Evolutionary conservation across 2,113 vertebrate species (phyloP).

Genomic region (Cricetomys ansorgei): DNA sequence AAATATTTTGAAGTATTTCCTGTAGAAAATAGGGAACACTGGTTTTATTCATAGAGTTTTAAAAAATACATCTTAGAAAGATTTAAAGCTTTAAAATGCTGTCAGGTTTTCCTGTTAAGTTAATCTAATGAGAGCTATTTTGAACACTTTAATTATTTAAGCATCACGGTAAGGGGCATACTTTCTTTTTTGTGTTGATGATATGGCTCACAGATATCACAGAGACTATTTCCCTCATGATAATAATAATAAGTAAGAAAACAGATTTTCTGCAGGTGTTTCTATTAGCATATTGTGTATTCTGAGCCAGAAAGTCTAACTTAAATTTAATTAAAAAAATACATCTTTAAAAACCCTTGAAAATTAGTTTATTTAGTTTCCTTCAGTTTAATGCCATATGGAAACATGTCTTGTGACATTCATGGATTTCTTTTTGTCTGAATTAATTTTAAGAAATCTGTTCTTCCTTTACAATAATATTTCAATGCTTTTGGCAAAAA

Average conservation of each 20-base stretch:
- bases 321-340: conserved; percentile 14
- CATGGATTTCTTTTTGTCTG: conserved; percentile 27
- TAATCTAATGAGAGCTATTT: neutral
- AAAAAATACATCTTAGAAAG: conserved; percentile 49
- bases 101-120: conserved; percentile 58
- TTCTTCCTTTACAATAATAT: neutral
- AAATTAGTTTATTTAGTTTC: conserved; percentile 12
- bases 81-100: conserved; percentile 70
- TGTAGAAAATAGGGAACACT: conserved; percentile 38
- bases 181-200: conserved; percentile 51
- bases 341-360: neutral
- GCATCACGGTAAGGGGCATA: neutral
- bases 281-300: neutral
- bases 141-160: neutral
- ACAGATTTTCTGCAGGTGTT: conserved; percentile 45
- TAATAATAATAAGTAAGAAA: neutral
- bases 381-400: neutral
- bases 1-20: conserved; percentile 31
- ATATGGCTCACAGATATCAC: conserved; percentile 22
- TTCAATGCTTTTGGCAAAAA: conserved; percentile 19
- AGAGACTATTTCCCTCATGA: neutral
- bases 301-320: neutral
- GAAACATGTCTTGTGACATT: neutral
- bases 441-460: conserved; percentile 10
- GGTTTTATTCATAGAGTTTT: conserved; percentile 58